Evolutionary conservation across 2,113 vertebrate species (phyloP).

Genomic region (Chloroceryle aenea): DNA sequence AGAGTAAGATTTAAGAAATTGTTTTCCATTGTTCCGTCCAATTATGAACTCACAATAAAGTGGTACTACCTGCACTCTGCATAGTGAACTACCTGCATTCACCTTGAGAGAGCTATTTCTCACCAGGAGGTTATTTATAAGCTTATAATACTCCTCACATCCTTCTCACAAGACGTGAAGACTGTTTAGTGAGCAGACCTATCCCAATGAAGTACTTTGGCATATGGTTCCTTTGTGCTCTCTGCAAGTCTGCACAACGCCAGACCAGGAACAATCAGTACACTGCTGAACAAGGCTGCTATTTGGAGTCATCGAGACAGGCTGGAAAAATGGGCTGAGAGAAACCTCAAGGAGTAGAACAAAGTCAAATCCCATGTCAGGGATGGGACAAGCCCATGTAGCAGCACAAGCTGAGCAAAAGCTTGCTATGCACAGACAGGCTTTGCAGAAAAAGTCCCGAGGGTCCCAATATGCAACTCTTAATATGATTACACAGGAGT

Average conservation of each 20-base stretch:
- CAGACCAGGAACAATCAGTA: background rate
- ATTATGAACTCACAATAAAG: background rate
- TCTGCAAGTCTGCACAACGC: background rate
- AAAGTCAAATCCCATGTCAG: background rate
- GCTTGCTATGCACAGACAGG: background rate
- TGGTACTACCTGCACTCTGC: background rate
- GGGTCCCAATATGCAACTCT: background rate
- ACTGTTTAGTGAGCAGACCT: background rate
- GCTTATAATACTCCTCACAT: background rate
- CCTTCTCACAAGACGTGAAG: background rate
- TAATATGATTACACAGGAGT: background rate
- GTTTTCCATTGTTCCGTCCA: background rate
- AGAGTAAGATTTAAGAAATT: background rate
- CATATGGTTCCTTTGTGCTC: fast-evolving
- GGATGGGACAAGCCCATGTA: background rate
- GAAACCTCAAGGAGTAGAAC: background rate
- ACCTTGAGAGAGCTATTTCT: background rate
- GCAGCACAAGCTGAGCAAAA: background rate
- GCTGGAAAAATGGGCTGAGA: background rate
- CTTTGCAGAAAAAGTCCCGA: background rate
- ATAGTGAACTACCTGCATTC: background rate
- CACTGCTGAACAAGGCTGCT: background rate
- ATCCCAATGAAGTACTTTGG: background rate
- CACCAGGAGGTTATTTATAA: background rate
- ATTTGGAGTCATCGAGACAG: background rate